These are phyloP conservation scores for Oreotrochilus melanogaster DNA, from an alignment of 2,113 vertebrate species.

Conservation along the genomic window DNA sequence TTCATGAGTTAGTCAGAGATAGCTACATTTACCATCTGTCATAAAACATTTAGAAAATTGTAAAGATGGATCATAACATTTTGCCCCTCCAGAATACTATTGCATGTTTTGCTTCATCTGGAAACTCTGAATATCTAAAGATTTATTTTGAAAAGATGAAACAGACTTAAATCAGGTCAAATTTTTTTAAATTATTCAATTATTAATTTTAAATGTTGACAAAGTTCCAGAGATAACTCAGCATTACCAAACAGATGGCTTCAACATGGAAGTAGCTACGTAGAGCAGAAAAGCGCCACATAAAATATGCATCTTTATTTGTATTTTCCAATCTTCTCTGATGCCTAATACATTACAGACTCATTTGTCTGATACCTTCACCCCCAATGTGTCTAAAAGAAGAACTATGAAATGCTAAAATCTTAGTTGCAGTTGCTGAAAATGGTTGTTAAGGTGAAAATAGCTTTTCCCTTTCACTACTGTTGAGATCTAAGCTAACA, in stretches of 20 bases:
- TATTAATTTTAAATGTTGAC: slow-evolving; percentile 6
- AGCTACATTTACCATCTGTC: not conserved
- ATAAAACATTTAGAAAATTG: slow-evolving; percentile 51
- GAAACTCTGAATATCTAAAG: not conserved
- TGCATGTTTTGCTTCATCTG: not conserved
- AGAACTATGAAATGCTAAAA: not conserved
- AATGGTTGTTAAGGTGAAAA: not conserved
- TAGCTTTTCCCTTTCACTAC: not conserved
- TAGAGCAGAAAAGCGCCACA: not conserved
- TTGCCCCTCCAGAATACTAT: not conserved
- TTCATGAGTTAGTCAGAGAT: not conserved
- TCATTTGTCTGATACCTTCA: slow-evolving; percentile 25
- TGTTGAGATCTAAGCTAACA: not conserved
- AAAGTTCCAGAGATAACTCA: not conserved
- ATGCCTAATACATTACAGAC: not conserved
- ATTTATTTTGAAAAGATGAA: slow-evolving; percentile 12
- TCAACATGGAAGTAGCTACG: not conserved
- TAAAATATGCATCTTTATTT: slow-evolving; percentile 20
- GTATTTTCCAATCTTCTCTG: slow-evolving; percentile 11
- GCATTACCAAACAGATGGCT: not conserved
- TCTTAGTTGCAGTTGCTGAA: not conserved
- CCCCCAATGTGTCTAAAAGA: not conserved
- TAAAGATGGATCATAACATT: not conserved
- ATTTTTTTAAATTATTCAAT: not conserved
- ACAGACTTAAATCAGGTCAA: not conserved